Evolutionary conservation across 35 echinoderm and acorn worm genomes (phyloP).

Genomic region (Hemicentrotus pulcherrimus): DNA sequence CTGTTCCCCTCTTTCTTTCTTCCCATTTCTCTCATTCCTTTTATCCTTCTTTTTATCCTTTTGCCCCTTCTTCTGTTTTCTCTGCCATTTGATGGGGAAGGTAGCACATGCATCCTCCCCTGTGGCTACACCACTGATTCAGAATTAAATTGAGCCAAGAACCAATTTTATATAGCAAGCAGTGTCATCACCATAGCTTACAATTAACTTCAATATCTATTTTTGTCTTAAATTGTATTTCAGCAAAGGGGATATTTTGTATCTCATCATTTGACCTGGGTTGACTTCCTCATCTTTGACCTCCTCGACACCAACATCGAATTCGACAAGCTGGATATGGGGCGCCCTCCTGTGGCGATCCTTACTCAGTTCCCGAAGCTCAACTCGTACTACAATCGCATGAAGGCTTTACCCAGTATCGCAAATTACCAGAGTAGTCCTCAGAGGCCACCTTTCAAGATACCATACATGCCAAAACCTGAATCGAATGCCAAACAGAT

Average conservation of each 20-base stretch:
- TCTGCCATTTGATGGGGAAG: too few relatives aligned
- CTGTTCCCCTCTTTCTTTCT: too few relatives aligned
- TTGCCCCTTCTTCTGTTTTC: too few relatives aligned
- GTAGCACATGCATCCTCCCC: too few relatives aligned
- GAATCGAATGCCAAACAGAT: not conserved
- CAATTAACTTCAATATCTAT: not conserved
- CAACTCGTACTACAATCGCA: conserved; percentile 86
- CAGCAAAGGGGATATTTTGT: conserved; percentile 85
- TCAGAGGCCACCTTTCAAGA: conserved; percentile 61
- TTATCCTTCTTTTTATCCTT: too few relatives aligned
- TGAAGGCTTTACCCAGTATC: conserved; percentile 62
- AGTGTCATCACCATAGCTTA: not conserved
- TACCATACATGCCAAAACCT: conserved; percentile 64
- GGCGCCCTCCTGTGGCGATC: conserved; percentile 67
- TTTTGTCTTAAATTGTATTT: conserved; percentile 28
- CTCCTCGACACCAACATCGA: conserved; percentile 80
- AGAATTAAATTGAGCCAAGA: too few relatives aligned
- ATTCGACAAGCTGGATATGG: conserved; percentile 73
- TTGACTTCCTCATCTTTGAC: conserved; percentile 90
- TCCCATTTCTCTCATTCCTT: too few relatives aligned
- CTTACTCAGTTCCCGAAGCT: conserved; percentile 79
- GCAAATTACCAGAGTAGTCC: conserved; percentile 72
- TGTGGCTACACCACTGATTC: too few relatives aligned
- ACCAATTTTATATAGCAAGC: too few relatives aligned
- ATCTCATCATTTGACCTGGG: conserved; percentile 82